Percentiles rank a stretch among this genome's conserved stretches.
These are phyloP conservation scores for Clarias magur DNA, from an alignment of 2,113 vertebrate genomes.

Conservation along the genomic window DNA sequence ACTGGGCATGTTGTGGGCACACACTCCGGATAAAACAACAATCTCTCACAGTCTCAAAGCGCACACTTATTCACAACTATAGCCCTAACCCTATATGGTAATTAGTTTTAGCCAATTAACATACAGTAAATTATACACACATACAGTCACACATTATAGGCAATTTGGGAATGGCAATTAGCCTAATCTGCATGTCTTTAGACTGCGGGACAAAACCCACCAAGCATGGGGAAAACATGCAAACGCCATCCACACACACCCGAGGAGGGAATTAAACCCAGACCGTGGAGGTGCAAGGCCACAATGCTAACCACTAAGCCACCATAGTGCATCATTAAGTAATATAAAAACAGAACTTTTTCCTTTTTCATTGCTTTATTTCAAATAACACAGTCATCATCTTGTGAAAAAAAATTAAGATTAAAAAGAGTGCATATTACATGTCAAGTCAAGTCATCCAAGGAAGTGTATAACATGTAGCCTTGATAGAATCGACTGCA, in stretches of 20 bases:
- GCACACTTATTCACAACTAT: not conserved
- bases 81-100: no score
- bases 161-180: no score
- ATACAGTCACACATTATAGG: no score
- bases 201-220: no score
- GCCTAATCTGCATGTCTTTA: no score
- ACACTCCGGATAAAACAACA: not conserved
- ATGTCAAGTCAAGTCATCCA: not conserved
- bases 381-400: not conserved
- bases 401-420: not conserved
- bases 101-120: not conserved
- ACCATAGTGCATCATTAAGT: not conserved
- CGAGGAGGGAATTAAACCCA: no score
- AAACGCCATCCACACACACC: no score
- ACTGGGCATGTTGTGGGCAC: not conserved
- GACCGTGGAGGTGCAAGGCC: no score
- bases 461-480: not conserved
- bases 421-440: constrained; percentile 17
- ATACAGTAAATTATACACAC: no score
- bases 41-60: not conserved
- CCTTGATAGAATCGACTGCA: not conserved
- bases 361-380: constrained; percentile 12
- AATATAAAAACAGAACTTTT: not conserved
- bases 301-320: no score
- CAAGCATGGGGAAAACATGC: no score